These are phyloP conservation scores for Odontesthes bonariensis DNA, from an alignment of 2,113 vertebrate species.

Conservation along the genomic window DNA sequence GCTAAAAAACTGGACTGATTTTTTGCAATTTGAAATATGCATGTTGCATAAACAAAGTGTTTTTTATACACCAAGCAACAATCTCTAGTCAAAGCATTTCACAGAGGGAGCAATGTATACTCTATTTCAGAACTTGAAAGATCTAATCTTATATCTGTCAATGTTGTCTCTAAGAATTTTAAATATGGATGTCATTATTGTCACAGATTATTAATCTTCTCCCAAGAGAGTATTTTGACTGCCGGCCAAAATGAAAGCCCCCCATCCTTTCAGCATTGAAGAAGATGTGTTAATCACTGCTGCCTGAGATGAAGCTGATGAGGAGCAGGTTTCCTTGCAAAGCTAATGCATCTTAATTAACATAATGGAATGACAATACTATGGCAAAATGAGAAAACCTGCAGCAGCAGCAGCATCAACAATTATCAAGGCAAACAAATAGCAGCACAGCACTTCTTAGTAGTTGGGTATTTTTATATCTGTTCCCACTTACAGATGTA, in stretches of 20 bases:
- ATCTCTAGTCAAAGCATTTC: neutral
- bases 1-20: neutral
- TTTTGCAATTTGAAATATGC: neutral
- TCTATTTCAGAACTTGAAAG: neutral
- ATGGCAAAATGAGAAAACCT: neutral
- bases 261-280: constrained; percentile 26
- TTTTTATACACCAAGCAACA: neutral
- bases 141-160: constrained; percentile 13
- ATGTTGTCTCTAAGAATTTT: constrained; percentile 11
- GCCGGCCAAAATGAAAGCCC: constrained; percentile 39
- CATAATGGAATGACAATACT: constrained; percentile 38
- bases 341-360: constrained; percentile 64
- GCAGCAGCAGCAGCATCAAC: constrained; percentile 30
- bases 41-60: neutral
- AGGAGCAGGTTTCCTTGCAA: constrained; percentile 43
- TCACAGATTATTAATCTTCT: constrained; percentile 41
- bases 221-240: constrained; percentile 36
- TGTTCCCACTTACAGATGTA: neutral
- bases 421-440: constrained; percentile 9
- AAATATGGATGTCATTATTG: constrained; percentile 21
- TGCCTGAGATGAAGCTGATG: constrained; percentile 49
- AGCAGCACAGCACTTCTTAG: neutral
- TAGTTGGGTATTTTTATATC: neutral
- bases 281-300: constrained; percentile 59
- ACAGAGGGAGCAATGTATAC: neutral